A percentile compares a stretch with the other conserved stretches of the same genome.
Evolutionary conservation across 2,113 vertebrate species (phyloP).

Genomic region (Vidua macroura): DNA sequence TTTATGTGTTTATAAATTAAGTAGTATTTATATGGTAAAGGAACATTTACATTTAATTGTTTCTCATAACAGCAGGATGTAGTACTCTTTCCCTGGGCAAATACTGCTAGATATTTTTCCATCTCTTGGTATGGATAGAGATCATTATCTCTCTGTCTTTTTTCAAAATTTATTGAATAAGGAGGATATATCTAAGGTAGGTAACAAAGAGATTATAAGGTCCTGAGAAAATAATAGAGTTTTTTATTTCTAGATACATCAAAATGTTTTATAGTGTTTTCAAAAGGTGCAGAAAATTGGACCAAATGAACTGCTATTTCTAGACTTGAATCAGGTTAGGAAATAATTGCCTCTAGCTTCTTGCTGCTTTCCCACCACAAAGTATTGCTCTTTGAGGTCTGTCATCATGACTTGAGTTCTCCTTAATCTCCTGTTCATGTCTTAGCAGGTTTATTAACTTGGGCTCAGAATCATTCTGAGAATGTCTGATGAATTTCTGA

Average conservation of each 20-base stretch:
- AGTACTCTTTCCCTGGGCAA: neutral
- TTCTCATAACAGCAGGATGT: neutral
- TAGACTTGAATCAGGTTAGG: neutral
- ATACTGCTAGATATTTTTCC: neutral
- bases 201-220: neutral
- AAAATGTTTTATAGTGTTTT: neutral
- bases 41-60: neutral
- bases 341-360: neutral
- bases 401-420: neutral
- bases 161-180: neutral
- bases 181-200: neutral
- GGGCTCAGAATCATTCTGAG: neutral
- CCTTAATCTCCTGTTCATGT: neutral
- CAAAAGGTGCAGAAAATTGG: neutral
- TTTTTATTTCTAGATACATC: neutral
- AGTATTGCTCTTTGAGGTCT: neutral
- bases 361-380: neutral
- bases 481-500: neutral
- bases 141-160: neutral
- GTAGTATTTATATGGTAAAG: neutral
- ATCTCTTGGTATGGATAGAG: neutral
- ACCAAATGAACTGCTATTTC: neutral
- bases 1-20: conserved; percentile 17
- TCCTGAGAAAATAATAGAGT: neutral
- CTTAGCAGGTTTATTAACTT: neutral